These are phyloP conservation scores for Anguilla marmorata DNA, from an alignment of 2,797 vertebrate species.

Conservation along the genomic window DNA sequence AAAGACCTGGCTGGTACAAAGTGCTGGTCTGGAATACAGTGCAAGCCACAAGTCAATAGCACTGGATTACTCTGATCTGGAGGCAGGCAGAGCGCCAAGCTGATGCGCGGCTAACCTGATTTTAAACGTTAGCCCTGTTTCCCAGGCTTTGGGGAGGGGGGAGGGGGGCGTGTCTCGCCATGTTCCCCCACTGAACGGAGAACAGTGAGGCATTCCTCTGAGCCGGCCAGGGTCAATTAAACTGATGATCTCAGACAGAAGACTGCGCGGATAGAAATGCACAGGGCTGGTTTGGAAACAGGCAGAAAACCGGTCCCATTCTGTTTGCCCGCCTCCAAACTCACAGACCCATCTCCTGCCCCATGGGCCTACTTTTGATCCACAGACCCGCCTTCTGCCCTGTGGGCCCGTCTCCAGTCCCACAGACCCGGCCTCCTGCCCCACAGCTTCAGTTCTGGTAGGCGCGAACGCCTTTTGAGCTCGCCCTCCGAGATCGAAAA, in stretches of 20 bases:
- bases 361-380: not conserved
- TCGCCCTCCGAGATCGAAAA: not conserved
- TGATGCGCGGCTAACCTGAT: slow-evolving; percentile 31
- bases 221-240: not conserved
- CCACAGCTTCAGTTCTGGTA: not conserved
- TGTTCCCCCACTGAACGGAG: not conserved
- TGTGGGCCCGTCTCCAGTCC: not conserved
- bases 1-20: not conserved
- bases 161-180: not conserved
- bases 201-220: not conserved
- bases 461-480: not conserved
- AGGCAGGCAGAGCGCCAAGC: slow-evolving; percentile 23
- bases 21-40: slow-evolving; percentile 21
- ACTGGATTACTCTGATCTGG: slow-evolving; percentile 25
- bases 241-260: not conserved
- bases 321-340: not conserved
- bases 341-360: not conserved
- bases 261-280: not conserved
- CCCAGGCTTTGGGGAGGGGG: not conserved
- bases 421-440: not conserved
- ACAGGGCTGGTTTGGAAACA: too few relatives aligned
- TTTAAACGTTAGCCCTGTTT: not conserved
- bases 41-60: slow-evolving; percentile 26
- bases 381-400: not conserved
- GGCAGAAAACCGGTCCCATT: not conserved